Conservation (phyloP, 1,140 invertebrate species). For the Heliconius hermathena region DNA sequence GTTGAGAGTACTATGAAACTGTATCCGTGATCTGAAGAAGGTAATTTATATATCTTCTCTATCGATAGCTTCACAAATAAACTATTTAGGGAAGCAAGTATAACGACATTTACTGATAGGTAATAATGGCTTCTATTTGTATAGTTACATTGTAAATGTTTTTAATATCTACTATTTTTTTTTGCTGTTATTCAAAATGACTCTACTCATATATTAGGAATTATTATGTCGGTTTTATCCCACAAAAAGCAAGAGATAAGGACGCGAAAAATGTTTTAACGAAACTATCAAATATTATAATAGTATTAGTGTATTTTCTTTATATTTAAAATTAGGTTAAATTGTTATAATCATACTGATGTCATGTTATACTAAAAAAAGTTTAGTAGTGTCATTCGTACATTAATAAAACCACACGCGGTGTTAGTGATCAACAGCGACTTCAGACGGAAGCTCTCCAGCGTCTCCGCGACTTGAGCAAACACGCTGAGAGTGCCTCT, state of each 20-base stretch:
- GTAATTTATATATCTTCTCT: not conserved
- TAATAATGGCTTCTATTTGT: not conserved
- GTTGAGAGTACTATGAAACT: constrained; percentile 23
- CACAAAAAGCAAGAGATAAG: too few species aligned
- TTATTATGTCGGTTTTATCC: too few species aligned
- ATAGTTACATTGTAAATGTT: too few species aligned
- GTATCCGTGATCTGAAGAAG: constrained; percentile 23
- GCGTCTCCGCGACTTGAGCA: constrained; percentile 9
- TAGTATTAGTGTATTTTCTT: too few species aligned
- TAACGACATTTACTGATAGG: not conserved
- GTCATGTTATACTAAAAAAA: not conserved
- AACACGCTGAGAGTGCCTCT: constrained; percentile 14
- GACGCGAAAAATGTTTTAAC: too few species aligned
- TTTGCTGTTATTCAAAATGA: too few species aligned
- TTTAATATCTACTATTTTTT: too few species aligned
- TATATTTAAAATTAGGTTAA: not conserved
- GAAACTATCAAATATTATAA: too few species aligned
- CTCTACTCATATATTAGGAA: too few species aligned
- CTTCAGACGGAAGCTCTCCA: constrained; percentile 22
- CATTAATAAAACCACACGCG: not conserved
- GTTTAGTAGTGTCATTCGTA: not conserved
- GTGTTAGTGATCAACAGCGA: constrained; percentile 25
- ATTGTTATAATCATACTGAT: too few species aligned
- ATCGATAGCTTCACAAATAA: not conserved
- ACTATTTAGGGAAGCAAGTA: not conserved